Evolutionary conservation across 2,113 vertebrate genomes (phyloP).

Genomic region (Hypanus sabinus): DNA sequence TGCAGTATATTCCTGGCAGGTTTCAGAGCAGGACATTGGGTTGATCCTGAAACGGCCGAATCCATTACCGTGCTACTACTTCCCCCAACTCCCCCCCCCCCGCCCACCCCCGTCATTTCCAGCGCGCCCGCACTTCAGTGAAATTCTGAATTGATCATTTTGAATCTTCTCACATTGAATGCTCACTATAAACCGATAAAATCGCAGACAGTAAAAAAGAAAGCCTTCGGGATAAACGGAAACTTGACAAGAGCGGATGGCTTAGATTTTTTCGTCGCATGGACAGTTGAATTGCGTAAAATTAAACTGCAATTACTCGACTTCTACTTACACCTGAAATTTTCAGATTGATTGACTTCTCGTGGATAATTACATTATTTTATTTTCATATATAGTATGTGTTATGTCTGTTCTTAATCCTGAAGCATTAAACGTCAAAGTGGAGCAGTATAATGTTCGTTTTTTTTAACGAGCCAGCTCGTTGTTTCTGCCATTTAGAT

Average conservation of each 20-base stretch:
- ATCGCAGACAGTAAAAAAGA: background rate
- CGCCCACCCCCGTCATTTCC: background rate
- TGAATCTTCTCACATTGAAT: background rate
- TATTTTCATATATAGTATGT: background rate
- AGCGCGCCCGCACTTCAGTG: background rate
- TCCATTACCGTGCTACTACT: background rate
- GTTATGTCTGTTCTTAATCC: background rate
- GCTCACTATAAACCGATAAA: background rate
- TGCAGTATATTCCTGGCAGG: background rate
- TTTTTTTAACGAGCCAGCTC: background rate
- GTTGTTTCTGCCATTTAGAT: background rate
- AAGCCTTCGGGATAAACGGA: background rate
- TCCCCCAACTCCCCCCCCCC: background rate
- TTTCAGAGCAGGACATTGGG: background rate
- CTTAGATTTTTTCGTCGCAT: background rate
- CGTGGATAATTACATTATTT: background rate
- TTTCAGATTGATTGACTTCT: background rate
- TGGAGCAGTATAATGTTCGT: background rate
- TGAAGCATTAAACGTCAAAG: background rate
- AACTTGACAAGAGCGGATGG: background rate
- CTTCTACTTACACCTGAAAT: background rate
- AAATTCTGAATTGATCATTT: constrained; percentile 1
- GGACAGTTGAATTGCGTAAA: background rate
- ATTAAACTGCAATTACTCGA: background rate
- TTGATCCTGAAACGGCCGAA: background rate